Percentiles rank a stretch among this genome's conserved stretches.
Evolutionary conservation across 2,888 invertebrate species (phyloP).

Genomic region (Drosophila pseudotalamancana): DNA sequence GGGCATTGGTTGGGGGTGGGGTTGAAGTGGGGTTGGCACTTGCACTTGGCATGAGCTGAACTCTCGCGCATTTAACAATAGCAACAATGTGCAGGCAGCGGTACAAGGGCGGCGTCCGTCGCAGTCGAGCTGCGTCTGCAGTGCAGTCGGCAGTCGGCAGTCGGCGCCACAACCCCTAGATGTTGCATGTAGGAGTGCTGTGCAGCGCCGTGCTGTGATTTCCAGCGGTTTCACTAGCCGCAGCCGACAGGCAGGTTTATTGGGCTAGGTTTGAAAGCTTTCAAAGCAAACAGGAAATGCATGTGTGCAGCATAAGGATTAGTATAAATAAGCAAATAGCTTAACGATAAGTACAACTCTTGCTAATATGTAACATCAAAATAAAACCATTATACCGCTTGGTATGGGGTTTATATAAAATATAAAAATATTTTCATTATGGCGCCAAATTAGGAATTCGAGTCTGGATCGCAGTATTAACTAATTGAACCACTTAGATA

Average conservation of each 20-base stretch:
- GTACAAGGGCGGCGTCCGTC: conserved; percentile 45
- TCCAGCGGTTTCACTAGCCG: conserved; percentile 8
- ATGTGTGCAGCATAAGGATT: not conserved
- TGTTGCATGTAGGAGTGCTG: not conserved
- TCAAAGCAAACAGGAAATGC: conserved; percentile 4
- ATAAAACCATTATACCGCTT: too few species aligned
- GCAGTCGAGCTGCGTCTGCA: conserved; percentile 28
- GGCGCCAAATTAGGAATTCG: not conserved
- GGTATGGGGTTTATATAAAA: too few species aligned
- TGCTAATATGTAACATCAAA: too few species aligned
- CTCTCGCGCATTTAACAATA: conserved; percentile 59
- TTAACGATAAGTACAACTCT: too few species aligned
- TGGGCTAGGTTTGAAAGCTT: conserved; percentile 32
- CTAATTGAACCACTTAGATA: too few species aligned
- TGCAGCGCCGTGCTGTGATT: conserved; percentile 40
- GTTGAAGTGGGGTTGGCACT: conserved; percentile 60
- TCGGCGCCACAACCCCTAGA: not conserved
- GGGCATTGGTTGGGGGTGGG: not conserved
- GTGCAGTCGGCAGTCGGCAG: conserved; percentile 18
- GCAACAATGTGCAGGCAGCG: conserved; percentile 43
- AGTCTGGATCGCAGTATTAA: not conserved
- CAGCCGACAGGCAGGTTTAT: conserved; percentile 4
- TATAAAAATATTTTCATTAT: too few species aligned
- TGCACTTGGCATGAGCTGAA: conserved; percentile 74
- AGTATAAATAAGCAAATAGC: not conserved